Base-by-base conservation (phyloP, 2,797 vertebrate genomes). In the Naso thynnoides region DNA sequence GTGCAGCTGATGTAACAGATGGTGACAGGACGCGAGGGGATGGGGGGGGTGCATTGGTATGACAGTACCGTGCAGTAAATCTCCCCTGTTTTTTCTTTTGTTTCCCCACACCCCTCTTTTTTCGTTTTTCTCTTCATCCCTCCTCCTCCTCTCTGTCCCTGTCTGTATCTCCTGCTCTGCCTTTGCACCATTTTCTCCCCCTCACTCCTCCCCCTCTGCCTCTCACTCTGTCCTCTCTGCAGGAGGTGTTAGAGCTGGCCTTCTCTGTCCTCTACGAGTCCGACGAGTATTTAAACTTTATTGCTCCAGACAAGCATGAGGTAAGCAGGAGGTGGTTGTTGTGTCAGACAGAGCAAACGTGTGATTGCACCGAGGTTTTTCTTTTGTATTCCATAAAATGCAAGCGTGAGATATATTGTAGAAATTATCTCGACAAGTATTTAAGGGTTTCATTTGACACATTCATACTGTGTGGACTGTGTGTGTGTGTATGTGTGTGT, bases 221-320 rank as follows among this genome's bases (percentile, higher is more conserved):
- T 70, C 48, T 65, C 67, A 5, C 59, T 41, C 70, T 74, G 48
- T 86, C 68, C 61, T 84, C 59, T 70, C 91, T 84, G 26, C 86
- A 99, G 98, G 98, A 99, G 93, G 95, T 99, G 90, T 95, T 98
- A 56, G 98, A 99, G 92, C 94, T 99, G 84, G 98, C 98, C 81
- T 99, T 99, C 94, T 98, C 98, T 54, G 96, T 99, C 92, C 89
- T 99, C 84, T 99, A 98, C 36, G 98, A 99, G 91, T 99, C 98
- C 0, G 98, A 98, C 76, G 97, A 98, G 89, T 97, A 99, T 64
- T 81, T 99, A 93, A 98, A 99, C 94, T 99, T 99, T 90, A 98
- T 99, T 10, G 98, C 98, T 92, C 97, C 98, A 69, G 97, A 99
- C 91, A 99, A 98, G 87, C 96, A 99, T 15, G 98, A 99, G 96